Base-by-base conservation (phyloP, 2,888 invertebrate species). In the Limnephilus marmoratus region DNA sequence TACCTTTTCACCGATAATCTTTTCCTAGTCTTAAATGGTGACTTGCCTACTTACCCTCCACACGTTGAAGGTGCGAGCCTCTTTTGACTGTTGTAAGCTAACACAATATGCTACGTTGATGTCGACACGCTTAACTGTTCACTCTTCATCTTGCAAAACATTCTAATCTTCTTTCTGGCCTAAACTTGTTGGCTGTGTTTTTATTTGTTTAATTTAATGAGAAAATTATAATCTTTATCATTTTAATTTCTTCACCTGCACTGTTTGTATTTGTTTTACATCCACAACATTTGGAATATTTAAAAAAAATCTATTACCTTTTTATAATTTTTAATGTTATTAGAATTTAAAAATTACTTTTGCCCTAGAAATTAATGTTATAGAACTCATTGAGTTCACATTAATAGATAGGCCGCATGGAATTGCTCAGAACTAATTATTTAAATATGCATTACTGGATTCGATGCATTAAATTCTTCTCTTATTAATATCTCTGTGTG, bases 41-140 rank as follows among this genome's bases (percentile, higher is more conserved):
- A 45, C 24, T n/a, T 37, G 88, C 34, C 82, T 91, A 80, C 53
- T 29, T 80, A n/a, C 80, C 31, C 31, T 88, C 80, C 80, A 80
- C 24, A 18, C 2, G 34, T 34, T 41, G 12, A 37, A 34, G 31
- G 88, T 53, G 80, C 31, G 9, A n/a, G 86, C n/a, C 86, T 49
- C 83, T 86, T n/a, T n/a, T 86, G 45, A 49, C n/a, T 86, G 86
- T 68, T 88, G 88, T 88, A 68, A 37, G 88, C 88, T 88, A 88
- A 88, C 88, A 88, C 88, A 34, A 68, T 41, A 29, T 80, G 88
- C 80, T 80, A 68, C 68, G 88, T 45, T 45, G 45, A 45, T 45
- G 45, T 31, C 68, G 24, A 88, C 88, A 88, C 80, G 88, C 88
- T 88, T 88, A 11, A 34, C 88, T 88, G 88, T 80, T 37, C 80